phyloP scores from a whole-genome alignment of 2,888 invertebrate species.

The Drosophila bunnanda region DNA sequence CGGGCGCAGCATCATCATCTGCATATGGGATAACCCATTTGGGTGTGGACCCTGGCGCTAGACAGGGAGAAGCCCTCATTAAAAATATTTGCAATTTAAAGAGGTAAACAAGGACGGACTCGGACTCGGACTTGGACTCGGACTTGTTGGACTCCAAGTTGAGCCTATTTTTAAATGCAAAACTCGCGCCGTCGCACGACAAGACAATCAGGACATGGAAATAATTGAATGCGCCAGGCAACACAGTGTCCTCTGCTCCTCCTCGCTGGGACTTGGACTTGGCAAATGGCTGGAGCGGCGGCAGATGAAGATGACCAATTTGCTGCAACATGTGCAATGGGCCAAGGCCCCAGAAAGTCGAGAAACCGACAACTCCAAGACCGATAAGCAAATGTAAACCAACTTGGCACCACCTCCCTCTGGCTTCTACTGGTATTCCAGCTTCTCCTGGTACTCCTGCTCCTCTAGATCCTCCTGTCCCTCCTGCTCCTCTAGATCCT shows the following conservation, averaged over 20 bases:
- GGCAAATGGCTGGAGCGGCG: slow-evolving; percentile 55
- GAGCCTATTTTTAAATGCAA: slow-evolving; percentile 78
- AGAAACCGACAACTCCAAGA: background rate
- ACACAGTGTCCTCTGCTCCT: background rate
- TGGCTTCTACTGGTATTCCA: too few relatives aligned
- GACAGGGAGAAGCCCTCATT: slow-evolving; percentile 55
- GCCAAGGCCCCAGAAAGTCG: slow-evolving; percentile 32
- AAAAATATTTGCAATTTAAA: slow-evolving; percentile 75
- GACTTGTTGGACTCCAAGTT: too few relatives aligned
- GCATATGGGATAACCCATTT: slow-evolving; percentile 36
- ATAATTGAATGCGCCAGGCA: slow-evolving; percentile 76
- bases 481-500: background rate
- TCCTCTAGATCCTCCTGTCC: background rate
- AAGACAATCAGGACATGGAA: slow-evolving; percentile 80
- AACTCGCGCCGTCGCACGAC: slow-evolving; percentile 75
- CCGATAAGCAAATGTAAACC: slow-evolving; percentile 73
- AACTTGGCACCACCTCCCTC: slow-evolving; percentile 13
- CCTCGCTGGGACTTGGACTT: slow-evolving; percentile 23
- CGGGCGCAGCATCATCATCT: slow-evolving; percentile 18
- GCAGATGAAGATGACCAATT: slow-evolving; percentile 79
- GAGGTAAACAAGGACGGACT: slow-evolving; percentile 37
- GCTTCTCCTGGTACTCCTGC: too few relatives aligned
- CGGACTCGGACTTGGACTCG: background rate
- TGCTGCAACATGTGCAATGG: slow-evolving; percentile 74
- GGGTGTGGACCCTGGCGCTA: slow-evolving; percentile 55